Evolutionary conservation across 1,140 invertebrate species (phyloP).

Genomic region (Drosophila parabipectinata): DNA sequence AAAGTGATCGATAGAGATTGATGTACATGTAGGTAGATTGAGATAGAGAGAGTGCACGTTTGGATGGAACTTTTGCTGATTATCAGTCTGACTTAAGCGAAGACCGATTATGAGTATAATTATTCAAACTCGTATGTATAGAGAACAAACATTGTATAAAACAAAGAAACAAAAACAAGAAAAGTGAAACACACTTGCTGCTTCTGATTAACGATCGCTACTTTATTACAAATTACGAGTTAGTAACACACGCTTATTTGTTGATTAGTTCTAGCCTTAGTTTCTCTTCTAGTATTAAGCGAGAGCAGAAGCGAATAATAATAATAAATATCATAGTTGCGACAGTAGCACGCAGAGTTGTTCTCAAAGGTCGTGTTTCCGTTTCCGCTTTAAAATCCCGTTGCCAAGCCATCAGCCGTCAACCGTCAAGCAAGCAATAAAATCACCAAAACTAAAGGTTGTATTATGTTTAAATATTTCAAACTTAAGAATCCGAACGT

Average conservation of each 20-base stretch:
- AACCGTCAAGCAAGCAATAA: slow-evolving; percentile 39
- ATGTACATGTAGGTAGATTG: slow-evolving; percentile 2
- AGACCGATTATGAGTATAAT: slow-evolving; percentile 38
- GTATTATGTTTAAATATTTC: slow-evolving; percentile 74
- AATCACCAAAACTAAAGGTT: slow-evolving; percentile 70
- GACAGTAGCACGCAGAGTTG: slow-evolving; percentile 36
- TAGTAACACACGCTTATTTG: slow-evolving; percentile 83
- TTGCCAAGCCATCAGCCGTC: no score
- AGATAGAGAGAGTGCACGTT: slow-evolving; percentile 11
- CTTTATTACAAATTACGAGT: slow-evolving; percentile 75
- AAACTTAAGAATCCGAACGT: slow-evolving; percentile 21
- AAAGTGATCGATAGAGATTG: slow-evolving; percentile 29
- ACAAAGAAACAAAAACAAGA: slow-evolving; percentile 27
- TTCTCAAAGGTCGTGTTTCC: slow-evolving; percentile 38
- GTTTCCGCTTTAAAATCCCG: slow-evolving; percentile 23
- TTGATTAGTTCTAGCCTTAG: slow-evolving; percentile 83
- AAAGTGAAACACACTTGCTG: slow-evolving; percentile 43
- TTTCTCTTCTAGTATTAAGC: slow-evolving; percentile 75
- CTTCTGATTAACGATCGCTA: slow-evolving; percentile 77
- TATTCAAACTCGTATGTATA: slow-evolving; percentile 38
- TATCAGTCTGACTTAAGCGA: slow-evolving; percentile 59
- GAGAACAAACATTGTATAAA: slow-evolving; percentile 57
- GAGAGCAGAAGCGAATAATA: slow-evolving; percentile 37
- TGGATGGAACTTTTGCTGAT: slow-evolving; percentile 60
- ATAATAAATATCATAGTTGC: slow-evolving; percentile 55